A percentile compares a stretch with the other conserved stretches of the same genome.
phyloP scores from a whole-genome alignment of 2,113 vertebrate species.

The Chaetodon auriga region DNA sequence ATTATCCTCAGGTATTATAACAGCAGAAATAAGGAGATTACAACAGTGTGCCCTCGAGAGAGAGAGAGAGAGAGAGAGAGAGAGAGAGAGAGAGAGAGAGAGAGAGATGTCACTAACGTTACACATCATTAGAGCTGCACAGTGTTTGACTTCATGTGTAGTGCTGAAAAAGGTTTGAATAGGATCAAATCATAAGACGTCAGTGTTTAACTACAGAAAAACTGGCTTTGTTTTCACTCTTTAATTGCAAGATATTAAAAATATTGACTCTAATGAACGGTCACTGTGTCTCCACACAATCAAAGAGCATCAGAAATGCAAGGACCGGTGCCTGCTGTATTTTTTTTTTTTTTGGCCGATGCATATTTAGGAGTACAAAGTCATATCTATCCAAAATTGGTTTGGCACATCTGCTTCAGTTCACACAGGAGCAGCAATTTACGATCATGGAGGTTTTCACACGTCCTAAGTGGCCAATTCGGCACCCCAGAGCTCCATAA shows the following conservation, averaged over 20 bases:
- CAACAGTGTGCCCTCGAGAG: conserved; percentile 27
- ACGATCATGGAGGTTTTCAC: conserved; percentile 63
- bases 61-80: too few species aligned
- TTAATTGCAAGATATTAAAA: too few species aligned
- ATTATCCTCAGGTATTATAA: conserved; percentile 20
- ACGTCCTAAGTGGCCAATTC: conserved; percentile 71
- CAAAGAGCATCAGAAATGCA: not conserved
- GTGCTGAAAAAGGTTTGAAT: conserved; percentile 15
- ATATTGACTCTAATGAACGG: not conserved
- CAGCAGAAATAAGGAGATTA: conserved; percentile 48
- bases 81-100: too few species aligned
- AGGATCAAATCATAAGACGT: not conserved
- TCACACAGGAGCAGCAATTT: conserved; percentile 60
- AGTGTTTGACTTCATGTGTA: conserved; percentile 21
- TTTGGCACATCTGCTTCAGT: conserved; percentile 58
- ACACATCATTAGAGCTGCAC: conserved; percentile 52
- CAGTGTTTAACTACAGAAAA: not conserved
- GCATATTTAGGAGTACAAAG: conserved; percentile 14
- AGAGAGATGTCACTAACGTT: conserved; percentile 51
- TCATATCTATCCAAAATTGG: conserved; percentile 49
- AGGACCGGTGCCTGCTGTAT: not conserved
- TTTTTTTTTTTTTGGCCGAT: not conserved
- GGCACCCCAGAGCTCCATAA: conserved; percentile 51
- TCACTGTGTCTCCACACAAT: not conserved
- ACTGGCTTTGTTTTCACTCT: too few species aligned